Evolutionary conservation across 2,113 vertebrate species (phyloP), one percentile per base, ranked within the genome.

Genomic region (Thalassoma bifasciatum): DNA sequence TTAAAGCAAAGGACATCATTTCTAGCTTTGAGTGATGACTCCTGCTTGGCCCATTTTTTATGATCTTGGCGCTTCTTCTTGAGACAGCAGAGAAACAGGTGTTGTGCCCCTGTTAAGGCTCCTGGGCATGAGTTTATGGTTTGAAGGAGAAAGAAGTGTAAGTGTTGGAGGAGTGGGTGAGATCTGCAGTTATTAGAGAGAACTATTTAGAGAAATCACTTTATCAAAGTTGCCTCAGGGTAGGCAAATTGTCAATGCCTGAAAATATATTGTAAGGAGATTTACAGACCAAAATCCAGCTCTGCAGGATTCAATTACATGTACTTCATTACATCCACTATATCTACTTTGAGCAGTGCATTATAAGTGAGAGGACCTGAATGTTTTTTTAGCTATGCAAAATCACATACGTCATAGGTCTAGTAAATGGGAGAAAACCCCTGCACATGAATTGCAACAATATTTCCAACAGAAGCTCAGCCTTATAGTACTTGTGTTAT

Each of bases 1-100:
- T 79, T 60, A 78, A 82, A 72, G 63, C 61, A 57, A 68, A 79
- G 57, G 70, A 65, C 66, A 75, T 75, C 89, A 79, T 88, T 92
- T 91, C 86, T 82, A 52, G 64, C 8, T 79, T 77, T 92, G 90
- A 93, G 73, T 42, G 77, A 92, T 92, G 64, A 79, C 76, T 88
- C 63, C 52, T 63, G 52, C 62, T 69, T 49, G 51, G 79, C 73
- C 36, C 64, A 88, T 90, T 87, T 92, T 85, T 89, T 89, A 88
- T 64, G 58, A 23, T 66, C 76, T 64, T 85, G 80, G 72, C 83
- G 8, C 83, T 83, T 52, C 74, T 61, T 77, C 72, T 79, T 80
- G 63, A 82, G 70, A 61, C 13, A 5, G 61, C 57, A 36, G 56
- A 64, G 83, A 75, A 78, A 88, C 89, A 91, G 87, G 88, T 92